Evolutionary conservation across 2,797 vertebrate genomes (phyloP).

Genomic region (Sebastes iracundus): DNA sequence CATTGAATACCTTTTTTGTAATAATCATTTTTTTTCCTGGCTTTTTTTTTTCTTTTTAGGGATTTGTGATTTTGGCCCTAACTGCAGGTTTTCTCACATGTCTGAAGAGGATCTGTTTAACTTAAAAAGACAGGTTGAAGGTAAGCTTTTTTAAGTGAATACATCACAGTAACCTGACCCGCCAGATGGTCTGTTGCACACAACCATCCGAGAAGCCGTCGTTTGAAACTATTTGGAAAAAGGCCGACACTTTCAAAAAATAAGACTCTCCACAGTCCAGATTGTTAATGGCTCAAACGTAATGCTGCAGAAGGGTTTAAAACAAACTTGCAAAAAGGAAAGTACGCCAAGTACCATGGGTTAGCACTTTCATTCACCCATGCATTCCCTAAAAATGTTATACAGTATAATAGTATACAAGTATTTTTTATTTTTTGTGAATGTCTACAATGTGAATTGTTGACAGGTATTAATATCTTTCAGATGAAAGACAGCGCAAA

Average conservation of each 20-base stretch:
- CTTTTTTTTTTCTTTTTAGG: constrained; percentile 77
- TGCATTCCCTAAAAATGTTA: background rate
- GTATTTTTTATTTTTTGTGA: too few species aligned
- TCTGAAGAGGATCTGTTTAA: constrained; percentile 87
- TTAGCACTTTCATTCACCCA: background rate
- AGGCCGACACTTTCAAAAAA: too few species aligned
- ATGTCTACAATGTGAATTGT: background rate
- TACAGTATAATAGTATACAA: background rate
- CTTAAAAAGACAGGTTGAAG: constrained; percentile 87
- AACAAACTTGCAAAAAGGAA: background rate
- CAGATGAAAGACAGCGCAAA: constrained; percentile 85
- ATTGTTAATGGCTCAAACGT: background rate
- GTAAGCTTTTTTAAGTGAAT: constrained; percentile 71
- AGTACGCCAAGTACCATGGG: background rate
- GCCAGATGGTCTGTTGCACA: too few species aligned
- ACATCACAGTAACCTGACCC: background rate
- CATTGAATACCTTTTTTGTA: background rate
- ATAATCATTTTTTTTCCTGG: background rate
- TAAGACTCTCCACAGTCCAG: background rate
- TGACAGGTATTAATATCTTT: constrained; percentile 11
- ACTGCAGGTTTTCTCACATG: constrained; percentile 97
- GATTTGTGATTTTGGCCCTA: constrained; percentile 92
- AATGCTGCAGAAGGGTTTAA: background rate
- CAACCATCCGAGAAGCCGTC: too few species aligned
- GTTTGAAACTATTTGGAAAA: too few species aligned